Percentiles rank a stretch among this genome's conserved stretches.
phyloP scores from a whole-genome alignment of 1,140 invertebrate genomes.

The Maconellicoccus hirsutus region DNA sequence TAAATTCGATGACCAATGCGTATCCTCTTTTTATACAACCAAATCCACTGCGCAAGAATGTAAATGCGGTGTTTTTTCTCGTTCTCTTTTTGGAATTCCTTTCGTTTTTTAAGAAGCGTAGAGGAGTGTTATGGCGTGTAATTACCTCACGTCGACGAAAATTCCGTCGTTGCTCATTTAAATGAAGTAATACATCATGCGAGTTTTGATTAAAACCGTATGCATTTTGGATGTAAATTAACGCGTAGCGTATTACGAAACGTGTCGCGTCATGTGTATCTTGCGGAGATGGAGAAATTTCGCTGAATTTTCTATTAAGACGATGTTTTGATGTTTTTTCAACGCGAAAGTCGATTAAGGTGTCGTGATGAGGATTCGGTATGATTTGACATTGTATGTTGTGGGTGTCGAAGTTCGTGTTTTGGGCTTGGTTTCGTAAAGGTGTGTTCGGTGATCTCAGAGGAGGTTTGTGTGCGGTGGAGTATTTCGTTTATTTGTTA shows the following conservation, averaged over 20 bases:
- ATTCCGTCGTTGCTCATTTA: background rate
- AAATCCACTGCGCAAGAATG: background rate
- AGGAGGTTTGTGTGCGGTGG: no score
- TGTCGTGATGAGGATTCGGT: no score
- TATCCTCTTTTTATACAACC: background rate
- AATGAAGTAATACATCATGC: background rate
- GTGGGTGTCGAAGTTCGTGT: no score
- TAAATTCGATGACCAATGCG: background rate
- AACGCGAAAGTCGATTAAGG: no score
- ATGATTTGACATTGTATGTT: no score
- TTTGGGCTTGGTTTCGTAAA: no score
- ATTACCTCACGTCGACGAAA: background rate
- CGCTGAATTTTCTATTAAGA: background rate
- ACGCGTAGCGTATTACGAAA: background rate
- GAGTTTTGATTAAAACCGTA: constrained; percentile 9
- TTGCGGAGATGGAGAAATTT: background rate
- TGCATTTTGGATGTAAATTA: constrained; percentile 5
- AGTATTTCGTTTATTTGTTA: no score
- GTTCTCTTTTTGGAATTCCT: no score
- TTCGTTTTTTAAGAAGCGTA: no score
- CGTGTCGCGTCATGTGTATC: background rate
- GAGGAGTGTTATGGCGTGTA: background rate
- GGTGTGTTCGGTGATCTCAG: no score
- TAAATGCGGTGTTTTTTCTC: no score
- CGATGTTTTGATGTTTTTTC: no score